A percentile compares a stretch with the other conserved stretches of the same genome.
phyloP scores from a whole-genome alignment of 2,888 invertebrate species.

The Acanthopleura granulata region DNA sequence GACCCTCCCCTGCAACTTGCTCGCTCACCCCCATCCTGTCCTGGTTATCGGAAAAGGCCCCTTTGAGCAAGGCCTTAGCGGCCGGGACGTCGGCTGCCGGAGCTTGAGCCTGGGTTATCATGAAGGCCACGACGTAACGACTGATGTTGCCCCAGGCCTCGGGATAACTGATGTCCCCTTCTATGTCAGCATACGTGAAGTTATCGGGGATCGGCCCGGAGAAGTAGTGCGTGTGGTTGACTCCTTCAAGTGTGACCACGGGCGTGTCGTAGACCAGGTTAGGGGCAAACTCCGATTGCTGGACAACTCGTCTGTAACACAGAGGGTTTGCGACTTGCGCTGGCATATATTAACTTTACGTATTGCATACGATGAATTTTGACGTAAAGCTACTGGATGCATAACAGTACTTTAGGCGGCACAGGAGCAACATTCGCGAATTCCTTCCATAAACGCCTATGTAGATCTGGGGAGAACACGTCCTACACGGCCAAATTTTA shows the following conservation, averaged over 20 bases:
- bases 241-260: conserved; percentile 6
- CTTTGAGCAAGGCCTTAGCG: background rate
- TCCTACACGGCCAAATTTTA: too few relatives aligned
- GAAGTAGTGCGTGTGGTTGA: conserved; percentile 39
- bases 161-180: conserved; percentile 25
- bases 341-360: too few relatives aligned
- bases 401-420: too few relatives aligned
- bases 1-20: too few relatives aligned
- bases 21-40: conserved; percentile 1
- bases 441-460: too few relatives aligned
- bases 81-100: background rate
- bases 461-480: too few relatives aligned
- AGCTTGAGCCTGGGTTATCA: conserved; percentile 29
- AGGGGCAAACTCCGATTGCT: background rate
- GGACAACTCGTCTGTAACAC: background rate
- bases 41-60: background rate
- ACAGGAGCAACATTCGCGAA: too few relatives aligned
- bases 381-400: too few relatives aligned
- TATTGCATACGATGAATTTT: too few relatives aligned
- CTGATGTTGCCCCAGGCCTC: conserved; percentile 41
- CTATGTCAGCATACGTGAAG: conserved; percentile 28
- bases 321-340: too few relatives aligned
- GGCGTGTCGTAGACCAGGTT: conserved; percentile 3
- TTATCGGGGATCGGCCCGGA: conserved; percentile 43
- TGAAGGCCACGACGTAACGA: conserved; percentile 37